Conservation (phyloP, 2,888 invertebrate genomes). For the Synanthedon andrenaeformis region DNA sequence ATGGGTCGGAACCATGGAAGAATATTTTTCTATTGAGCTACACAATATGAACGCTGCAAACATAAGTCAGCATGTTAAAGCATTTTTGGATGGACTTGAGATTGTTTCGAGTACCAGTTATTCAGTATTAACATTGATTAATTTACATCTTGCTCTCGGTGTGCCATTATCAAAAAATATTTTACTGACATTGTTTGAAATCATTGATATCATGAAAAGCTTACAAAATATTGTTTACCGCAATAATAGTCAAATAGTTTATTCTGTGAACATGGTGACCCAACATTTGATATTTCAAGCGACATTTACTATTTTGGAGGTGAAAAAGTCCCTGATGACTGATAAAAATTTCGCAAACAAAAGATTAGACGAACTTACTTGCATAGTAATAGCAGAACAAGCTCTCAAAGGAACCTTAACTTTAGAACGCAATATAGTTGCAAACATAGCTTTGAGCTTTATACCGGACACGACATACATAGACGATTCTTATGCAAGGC, state of each 20-base stretch:
- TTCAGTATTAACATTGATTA: slow-evolving; percentile 66
- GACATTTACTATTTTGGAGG: slow-evolving; percentile 73
- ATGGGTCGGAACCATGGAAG: slow-evolving; percentile 51
- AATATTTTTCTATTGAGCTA: slow-evolving; percentile 39
- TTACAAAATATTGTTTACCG: slow-evolving; percentile 78
- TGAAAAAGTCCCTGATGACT: slow-evolving; percentile 76
- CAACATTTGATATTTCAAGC: slow-evolving; percentile 86
- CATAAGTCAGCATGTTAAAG: slow-evolving; percentile 53
- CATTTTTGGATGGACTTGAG: slow-evolving; percentile 72
- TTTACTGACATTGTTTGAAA: slow-evolving; percentile 80
- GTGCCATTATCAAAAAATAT: slow-evolving; percentile 83
- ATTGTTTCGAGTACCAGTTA: slow-evolving; percentile 75
- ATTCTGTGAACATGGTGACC: slow-evolving; percentile 79
- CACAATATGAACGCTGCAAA: slow-evolving; percentile 53
- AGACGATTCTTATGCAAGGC: slow-evolving; percentile 73
- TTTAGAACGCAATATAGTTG: slow-evolving; percentile 73
- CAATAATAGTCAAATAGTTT: slow-evolving; percentile 77
- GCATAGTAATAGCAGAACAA: slow-evolving; percentile 79
- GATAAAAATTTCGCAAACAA: slow-evolving; percentile 75
- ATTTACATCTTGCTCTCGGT: slow-evolving; percentile 77
- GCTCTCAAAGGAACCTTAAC: slow-evolving; percentile 75
- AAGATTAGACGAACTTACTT: slow-evolving; percentile 78
- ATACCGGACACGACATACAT: slow-evolving; percentile 71
- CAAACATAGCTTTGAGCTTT: slow-evolving; percentile 77
- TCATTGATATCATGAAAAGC: slow-evolving; percentile 84